Evolutionary conservation across 2,797 vertebrate genomes (phyloP), one percentile per base, ranked within the genome.

Genomic region (Heteromormyrus szaboi): DNA sequence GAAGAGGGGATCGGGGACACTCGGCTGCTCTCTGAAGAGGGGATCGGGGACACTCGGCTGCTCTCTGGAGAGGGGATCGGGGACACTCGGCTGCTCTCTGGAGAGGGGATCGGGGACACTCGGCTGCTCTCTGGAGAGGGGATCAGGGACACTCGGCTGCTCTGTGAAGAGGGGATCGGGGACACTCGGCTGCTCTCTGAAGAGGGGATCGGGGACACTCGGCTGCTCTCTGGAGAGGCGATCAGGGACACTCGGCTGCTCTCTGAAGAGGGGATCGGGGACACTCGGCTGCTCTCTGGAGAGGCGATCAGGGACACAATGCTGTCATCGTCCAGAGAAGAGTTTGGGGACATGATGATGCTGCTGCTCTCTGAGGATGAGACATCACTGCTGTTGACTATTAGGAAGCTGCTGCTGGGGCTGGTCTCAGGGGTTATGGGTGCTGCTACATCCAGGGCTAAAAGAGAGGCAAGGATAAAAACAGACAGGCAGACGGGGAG

Each of bases 251-350:
- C 87, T 59, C 83, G 87, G 5, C 92, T 93, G 89, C 92, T 90
- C 3, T 94, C 93, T n/a, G 33, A 2, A 14, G 68, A n/a, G 84
- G 87, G 19, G 41, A 44, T 41, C n/a, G 50, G 87, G 88, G 37
- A 87, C 86, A 3, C 87, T 9, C 92, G 93, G 88, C 93, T 91
- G 4, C 94, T 93, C 4, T 93, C 93, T 33, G 17, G 0, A 41
- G 72, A 22, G 84, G 62, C 5, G 44, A 46, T 48, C 37, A 37
- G 88, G 87, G 37, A 87, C 86, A 6, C 87, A 65, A 86, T 88
- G 12, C 92, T 93, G 89, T 93, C 91, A 4, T 94, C 93, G 4
- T 94, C 93, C 85, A 86, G 51, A 37, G 83, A 79, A 0, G 91
- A 87, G 87, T 94, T 94, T 89, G 95, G 65, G 79, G 25, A 90